Conservation (phyloP, 2,888 invertebrate genomes). For the Omphaloscelis lunosa region DNA sequence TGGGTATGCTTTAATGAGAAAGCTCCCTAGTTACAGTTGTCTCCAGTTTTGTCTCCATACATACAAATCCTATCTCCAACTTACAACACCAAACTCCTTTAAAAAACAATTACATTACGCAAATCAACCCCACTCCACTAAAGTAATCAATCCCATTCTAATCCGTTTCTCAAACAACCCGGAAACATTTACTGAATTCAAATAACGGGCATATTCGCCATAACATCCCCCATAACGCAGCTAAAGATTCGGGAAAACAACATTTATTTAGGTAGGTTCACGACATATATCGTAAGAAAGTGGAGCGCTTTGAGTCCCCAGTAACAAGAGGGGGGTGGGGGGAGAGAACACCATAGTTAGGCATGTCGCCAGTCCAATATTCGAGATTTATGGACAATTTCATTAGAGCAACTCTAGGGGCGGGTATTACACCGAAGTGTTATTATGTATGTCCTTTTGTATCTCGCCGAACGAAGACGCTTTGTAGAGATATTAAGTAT, state of each 20-base stretch:
- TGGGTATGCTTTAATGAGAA: not conserved
- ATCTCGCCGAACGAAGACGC: not conserved
- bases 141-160: conserved; percentile 47
- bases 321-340: conserved; percentile 62
- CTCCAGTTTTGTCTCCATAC: not conserved
- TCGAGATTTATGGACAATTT: conserved; percentile 73
- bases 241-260: conserved; percentile 68
- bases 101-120: conserved; percentile 39
- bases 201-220: conserved; percentile 51
- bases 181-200: conserved; percentile 57
- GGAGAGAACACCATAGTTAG: conserved; percentile 68
- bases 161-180: conserved; percentile 37
- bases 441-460: not conserved
- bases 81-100: not conserved
- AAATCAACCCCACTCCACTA: conserved; percentile 20
- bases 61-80: conserved; percentile 11
- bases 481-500: not conserved
- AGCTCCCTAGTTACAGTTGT: not conserved
- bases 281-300: conserved; percentile 65
- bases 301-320: conserved; percentile 59
- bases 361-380: conserved; percentile 72
- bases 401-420: conserved; percentile 67
- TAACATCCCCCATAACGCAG: conserved; percentile 52
- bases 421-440: conserved; percentile 59
- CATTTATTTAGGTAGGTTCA: conserved; percentile 65